phyloP scores from a whole-genome alignment of 2,113 vertebrate genomes.

The Cyphomyrus discorhynchus region DNA sequence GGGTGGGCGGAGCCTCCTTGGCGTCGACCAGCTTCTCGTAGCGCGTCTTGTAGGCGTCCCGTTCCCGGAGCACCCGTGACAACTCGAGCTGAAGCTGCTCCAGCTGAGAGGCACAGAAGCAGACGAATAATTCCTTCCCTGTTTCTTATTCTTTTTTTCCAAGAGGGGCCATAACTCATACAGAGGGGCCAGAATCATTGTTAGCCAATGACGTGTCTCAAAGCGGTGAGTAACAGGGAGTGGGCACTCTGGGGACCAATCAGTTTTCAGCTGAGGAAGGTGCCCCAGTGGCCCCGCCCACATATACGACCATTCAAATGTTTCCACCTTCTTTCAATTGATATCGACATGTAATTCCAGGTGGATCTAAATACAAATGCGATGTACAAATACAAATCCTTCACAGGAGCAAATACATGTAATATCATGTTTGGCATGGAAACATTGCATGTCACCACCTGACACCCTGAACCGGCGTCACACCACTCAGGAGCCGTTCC shows the following conservation, averaged over 20 bases:
- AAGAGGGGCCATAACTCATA: background rate
- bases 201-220: background rate
- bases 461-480: background rate
- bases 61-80: slow-evolving; percentile 60
- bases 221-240: background rate
- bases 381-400: background rate
- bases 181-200: background rate
- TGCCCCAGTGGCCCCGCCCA: background rate
- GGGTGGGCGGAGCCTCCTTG: slow-evolving; percentile 42
- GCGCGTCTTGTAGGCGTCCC: slow-evolving; percentile 69
- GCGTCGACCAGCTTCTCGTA: slow-evolving; percentile 66
- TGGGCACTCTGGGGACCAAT: background rate
- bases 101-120: slow-evolving; percentile 44
- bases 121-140: background rate
- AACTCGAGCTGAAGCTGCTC: slow-evolving; percentile 68
- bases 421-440: background rate
- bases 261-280: background rate
- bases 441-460: background rate
- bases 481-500: background rate
- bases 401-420: background rate
- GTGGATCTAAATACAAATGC: background rate
- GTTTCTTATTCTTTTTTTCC: background rate
- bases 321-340: background rate
- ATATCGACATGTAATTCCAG: background rate
- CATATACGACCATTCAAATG: background rate